Evolutionary conservation across 2,113 vertebrate species (phyloP), one percentile per base, ranked within the genome.

Genomic region (Seriola dumerili): DNA sequence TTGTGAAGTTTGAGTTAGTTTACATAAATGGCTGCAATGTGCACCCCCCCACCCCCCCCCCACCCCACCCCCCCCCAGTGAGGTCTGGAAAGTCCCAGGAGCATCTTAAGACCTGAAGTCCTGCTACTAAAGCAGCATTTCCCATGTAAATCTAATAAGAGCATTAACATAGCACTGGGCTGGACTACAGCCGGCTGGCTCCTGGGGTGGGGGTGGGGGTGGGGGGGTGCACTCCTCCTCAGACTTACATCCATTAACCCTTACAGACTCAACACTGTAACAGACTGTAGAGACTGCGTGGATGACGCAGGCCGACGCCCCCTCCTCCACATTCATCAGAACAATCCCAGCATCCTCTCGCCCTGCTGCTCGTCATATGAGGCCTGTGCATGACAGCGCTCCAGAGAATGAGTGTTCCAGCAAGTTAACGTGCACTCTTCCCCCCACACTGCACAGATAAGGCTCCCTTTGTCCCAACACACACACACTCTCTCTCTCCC

Each of bases 381-480:
- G 78, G 50, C 65, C 58, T 65, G 58, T 80, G 90, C 91, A 90
- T 93, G 92, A 95, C 85, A 91, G 23, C 32, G 81, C 86, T 89
- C 72, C 85, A 87, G 92, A 92, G 92, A 91, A 94, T 85, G 83
- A 89, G 76, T 76, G 84, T 91, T 81, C 75, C 74, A 70, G 69
- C 38, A 5, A 50, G 81, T 82, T 62, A 71, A 70, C 71, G 10
- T 66, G 70, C 80, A 66, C 70, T 88, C 79, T 87, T 81, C 76
- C 74, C 77, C 83, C 80, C 55, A 65, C 80, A 9, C 84, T 44
- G 76, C 75, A 54, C 52, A 23, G 42, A 96, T 88, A 96, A 94
- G 90, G 90, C 87, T 50, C 34, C 67, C 92, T 93, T 96, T 96
- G 94, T 95, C 82, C 74, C n/a, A 0, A 63, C 67, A 57, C 76